Conservation (phyloP, 2,797 vertebrate species). For the Mionectes olivaceus region DNA sequence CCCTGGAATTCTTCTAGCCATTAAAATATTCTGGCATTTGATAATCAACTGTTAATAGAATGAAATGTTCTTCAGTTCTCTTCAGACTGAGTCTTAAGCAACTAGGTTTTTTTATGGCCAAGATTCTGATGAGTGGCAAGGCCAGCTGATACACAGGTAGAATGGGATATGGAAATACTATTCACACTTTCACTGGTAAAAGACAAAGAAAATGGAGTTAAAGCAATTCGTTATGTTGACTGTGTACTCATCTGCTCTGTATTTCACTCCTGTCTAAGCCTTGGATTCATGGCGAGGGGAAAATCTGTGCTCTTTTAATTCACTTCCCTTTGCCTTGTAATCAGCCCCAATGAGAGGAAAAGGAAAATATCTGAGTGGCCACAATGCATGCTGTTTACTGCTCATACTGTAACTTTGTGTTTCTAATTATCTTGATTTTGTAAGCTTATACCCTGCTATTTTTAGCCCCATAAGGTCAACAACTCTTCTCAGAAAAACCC, state of each 20-base stretch:
- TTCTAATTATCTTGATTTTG: neutral
- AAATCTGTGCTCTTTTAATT: neutral
- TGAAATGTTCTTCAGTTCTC: neutral
- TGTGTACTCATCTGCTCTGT: neutral
- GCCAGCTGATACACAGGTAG: neutral
- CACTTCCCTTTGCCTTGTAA: neutral
- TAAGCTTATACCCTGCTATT: neutral
- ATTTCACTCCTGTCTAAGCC: neutral
- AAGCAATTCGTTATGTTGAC: neutral
- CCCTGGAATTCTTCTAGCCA: neutral
- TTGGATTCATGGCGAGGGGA: neutral
- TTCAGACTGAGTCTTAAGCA: neutral
- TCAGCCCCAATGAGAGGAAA: neutral
- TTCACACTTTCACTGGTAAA: neutral
- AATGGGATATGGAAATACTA: neutral
- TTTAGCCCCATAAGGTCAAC: neutral
- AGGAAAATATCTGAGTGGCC: neutral
- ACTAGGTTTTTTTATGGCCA: neutral
- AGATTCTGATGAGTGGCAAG: neutral
- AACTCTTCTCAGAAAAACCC: neutral
- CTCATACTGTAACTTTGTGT: neutral
- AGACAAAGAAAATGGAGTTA: neutral
- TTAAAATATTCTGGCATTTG: neutral
- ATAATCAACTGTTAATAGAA: neutral
- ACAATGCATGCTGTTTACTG: neutral